Base-by-base conservation (phyloP, 2,888 invertebrate species). In the Leptopilina myrica region DNA sequence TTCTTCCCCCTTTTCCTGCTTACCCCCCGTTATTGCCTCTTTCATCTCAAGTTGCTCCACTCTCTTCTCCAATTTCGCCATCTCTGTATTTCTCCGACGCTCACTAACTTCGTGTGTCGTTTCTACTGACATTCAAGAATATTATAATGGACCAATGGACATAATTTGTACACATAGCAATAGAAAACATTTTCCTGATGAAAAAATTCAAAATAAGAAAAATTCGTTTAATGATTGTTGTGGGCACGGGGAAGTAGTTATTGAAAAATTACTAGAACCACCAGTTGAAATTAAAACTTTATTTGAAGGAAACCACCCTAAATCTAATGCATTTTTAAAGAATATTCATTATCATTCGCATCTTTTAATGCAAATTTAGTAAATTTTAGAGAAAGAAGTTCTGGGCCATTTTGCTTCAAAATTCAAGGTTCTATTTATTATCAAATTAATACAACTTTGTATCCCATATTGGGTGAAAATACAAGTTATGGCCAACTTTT, bases 401-500 rank as follows among this genome's bases (percentile, higher is more conserved):
- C 43, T 43, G 43, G 43, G 6, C 43, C 43, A 8, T 43, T 43
- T 43, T 43, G 43, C 8, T 43, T 43, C 43, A 43, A 43, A 43
- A 43, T 43, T 1, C 43, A 43, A 43, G 43, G 43, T 8, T 43
- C 43, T 8, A 43, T 43, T 43, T 43, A 43, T 43, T 43, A 43
- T 43, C 43, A 43, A 43, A 8, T 43, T 8, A 43, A 43, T 43
- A 43, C 43, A 43, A 43, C 43, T 43, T 43, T 43, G 8, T 0
- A 43, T 1, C 43, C 65, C 15, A 7, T 7, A 40, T 14, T 9
- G 33, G 65, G 33, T 6, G 40, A 79, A 64, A 80, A 76, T n/a
- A 79, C 80, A 9, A 69, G 56, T 33, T 81, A 73, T 73, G 81
- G 83, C 3, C 82, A 84, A 69, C 75, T 84, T 11, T 84, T 84